These are phyloP conservation scores for Amblyteles armatorius DNA, from an alignment of 2,888 invertebrate species.

Conservation along the genomic window DNA sequence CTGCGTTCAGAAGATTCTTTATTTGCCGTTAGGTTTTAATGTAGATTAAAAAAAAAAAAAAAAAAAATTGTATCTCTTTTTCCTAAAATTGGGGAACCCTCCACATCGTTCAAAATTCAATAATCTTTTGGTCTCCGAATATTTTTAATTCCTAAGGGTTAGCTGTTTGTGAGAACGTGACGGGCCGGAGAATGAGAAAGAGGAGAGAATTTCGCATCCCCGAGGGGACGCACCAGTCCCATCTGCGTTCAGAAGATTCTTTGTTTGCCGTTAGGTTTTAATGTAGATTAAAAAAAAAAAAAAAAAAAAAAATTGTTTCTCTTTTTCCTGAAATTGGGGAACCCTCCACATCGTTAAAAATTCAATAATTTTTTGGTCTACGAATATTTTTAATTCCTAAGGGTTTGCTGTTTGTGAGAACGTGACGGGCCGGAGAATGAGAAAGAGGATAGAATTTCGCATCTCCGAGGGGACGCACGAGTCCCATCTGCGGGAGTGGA, in stretches of 20 bases:
- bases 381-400: neutral
- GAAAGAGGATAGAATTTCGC: neutral
- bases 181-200: neutral
- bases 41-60: no score
- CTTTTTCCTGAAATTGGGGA: no score
- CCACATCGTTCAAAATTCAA: neutral
- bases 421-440: neutral
- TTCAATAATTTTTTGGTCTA: neutral
- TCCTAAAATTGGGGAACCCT: no score
- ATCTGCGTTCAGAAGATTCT: neutral
- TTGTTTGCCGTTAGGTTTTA: no score
- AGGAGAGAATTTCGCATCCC: neutral
- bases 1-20: neutral
- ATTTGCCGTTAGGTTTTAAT: no score
- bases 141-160: neutral
- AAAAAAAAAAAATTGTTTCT: no score
- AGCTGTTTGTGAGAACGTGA: neutral
- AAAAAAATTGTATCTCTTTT: no score
- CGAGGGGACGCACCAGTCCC: neutral
- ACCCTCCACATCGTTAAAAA: neutral
- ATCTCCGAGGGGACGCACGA: neutral
- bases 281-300: no score
- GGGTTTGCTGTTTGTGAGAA: neutral
- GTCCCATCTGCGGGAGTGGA: constrained; percentile 19
- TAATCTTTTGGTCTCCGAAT: neutral